Percentiles rank a stretch among this genome's conserved stretches.
phyloP scores from a whole-genome alignment of 2,888 invertebrate species.

The Netelia melanura region DNA sequence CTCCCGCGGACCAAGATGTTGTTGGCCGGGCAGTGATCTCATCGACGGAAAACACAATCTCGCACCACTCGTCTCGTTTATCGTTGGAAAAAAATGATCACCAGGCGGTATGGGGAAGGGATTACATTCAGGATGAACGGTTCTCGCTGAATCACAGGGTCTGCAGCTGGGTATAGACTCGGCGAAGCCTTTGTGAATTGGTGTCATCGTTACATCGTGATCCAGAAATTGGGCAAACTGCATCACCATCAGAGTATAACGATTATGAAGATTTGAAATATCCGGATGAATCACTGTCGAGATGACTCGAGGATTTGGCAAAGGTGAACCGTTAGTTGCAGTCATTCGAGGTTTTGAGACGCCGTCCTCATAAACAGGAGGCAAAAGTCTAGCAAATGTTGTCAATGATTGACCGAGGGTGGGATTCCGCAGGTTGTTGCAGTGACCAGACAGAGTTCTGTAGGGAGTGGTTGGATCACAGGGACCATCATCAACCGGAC shows the following conservation, averaged over 20 bases:
- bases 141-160: constrained; percentile 93
- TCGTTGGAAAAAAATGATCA: constrained; percentile 95
- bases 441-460: constrained; percentile 92
- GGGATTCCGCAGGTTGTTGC: constrained; percentile 94
- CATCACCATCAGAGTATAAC: constrained; percentile 97
- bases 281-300: constrained; percentile 96
- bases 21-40: constrained; percentile 96
- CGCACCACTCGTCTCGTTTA: constrained; percentile 93
- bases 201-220: constrained; percentile 97
- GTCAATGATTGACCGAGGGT: constrained; percentile 93
- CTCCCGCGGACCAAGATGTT: constrained; percentile 94
- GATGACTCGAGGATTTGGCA: constrained; percentile 94
- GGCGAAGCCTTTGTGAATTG: constrained; percentile 95
- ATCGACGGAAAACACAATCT: constrained; percentile 97
- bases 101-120: constrained; percentile 95
- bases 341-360: constrained; percentile 92
- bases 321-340: constrained; percentile 90
- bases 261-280: constrained; percentile 94
- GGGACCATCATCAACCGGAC: constrained; percentile 89
- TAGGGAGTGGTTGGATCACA: constrained; percentile 91
- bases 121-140: constrained; percentile 97
- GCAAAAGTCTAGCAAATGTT: constrained; percentile 93
- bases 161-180: constrained; percentile 96
- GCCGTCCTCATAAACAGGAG: constrained; percentile 95
- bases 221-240: constrained; percentile 97